A percentile compares a stretch with the other conserved stretches of the same genome.
Evolutionary conservation across 2,797 vertebrate species (phyloP).

Genomic region (Syndactyla subalaris): DNA sequence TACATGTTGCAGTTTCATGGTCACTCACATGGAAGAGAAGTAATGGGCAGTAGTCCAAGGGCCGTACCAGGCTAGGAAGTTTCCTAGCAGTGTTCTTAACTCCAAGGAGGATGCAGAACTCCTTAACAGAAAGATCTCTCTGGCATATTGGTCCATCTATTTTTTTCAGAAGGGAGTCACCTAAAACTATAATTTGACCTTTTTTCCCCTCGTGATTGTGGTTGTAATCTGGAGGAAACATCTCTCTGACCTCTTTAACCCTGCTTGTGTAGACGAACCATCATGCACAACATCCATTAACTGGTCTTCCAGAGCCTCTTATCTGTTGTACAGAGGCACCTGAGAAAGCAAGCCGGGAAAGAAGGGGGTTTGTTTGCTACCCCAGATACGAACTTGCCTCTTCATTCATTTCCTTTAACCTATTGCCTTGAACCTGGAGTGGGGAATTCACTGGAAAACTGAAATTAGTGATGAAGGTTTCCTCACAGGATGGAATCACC

Average conservation of each 20-base stretch:
- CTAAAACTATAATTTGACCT: not conserved
- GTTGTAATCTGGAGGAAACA: not conserved
- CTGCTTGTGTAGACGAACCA: not conserved
- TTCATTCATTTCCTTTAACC: not conserved
- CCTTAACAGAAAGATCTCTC: not conserved
- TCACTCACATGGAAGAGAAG: not conserved
- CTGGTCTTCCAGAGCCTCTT: not conserved
- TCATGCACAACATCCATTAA: not conserved
- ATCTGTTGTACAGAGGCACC: not conserved
- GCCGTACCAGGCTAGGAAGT: not conserved
- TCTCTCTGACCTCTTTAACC: not conserved
- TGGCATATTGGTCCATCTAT: not conserved
- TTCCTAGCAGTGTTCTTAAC: not conserved
- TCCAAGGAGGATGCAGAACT: not conserved
- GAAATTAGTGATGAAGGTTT: not conserved
- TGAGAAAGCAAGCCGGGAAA: not conserved
- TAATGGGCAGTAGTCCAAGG: not conserved
- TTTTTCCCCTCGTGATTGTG: fast-evolving
- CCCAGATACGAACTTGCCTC: not conserved
- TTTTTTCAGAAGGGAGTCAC: not conserved
- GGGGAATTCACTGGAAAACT: not conserved
- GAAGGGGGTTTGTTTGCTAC: not conserved
- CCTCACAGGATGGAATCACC: not conserved
- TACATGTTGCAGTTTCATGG: not conserved
- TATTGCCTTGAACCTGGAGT: not conserved